A percentile compares a stretch with the other conserved stretches of the same genome.
phyloP scores from a whole-genome alignment of 2,113 vertebrate species.

The Numida meleagris region DNA sequence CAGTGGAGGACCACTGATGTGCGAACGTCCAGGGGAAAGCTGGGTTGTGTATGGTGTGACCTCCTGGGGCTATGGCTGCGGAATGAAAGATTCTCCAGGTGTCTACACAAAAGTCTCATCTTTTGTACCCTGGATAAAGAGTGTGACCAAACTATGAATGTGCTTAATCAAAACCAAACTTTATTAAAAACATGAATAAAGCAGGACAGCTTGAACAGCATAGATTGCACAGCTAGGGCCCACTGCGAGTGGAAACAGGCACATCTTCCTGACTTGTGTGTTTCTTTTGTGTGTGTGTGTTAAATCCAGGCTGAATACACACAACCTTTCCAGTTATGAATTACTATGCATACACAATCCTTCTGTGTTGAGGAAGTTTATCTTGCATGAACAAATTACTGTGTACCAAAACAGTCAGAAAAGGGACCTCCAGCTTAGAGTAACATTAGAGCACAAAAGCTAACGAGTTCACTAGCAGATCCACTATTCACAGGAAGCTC shows the following conservation, averaged over 20 bases:
- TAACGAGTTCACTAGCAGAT: not conserved
- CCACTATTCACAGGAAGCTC: not conserved
- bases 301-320: not conserved
- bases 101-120: conserved; percentile 96
- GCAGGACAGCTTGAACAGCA: not conserved
- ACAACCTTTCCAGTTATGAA: not conserved
- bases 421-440: not conserved
- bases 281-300: not conserved
- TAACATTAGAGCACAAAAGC: not conserved
- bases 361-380: not conserved
- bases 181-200: not conserved
- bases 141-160: conserved; percentile 80
- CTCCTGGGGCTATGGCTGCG: conserved; percentile 95
- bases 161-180: not conserved
- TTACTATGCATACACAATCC: not conserved
- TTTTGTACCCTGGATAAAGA: conserved; percentile 93
- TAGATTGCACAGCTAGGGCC: not conserved
- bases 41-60: conserved; percentile 96
- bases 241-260: not conserved
- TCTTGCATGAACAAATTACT: not conserved
- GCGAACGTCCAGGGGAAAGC: conserved; percentile 83
- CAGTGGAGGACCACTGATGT: conserved; percentile 94
- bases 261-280: not conserved
- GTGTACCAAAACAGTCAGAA: not conserved
- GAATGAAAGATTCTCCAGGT: conserved; percentile 90